Evolutionary conservation across 2,113 vertebrate species (phyloP).

Genomic region (Empidonax alnorum): DNA sequence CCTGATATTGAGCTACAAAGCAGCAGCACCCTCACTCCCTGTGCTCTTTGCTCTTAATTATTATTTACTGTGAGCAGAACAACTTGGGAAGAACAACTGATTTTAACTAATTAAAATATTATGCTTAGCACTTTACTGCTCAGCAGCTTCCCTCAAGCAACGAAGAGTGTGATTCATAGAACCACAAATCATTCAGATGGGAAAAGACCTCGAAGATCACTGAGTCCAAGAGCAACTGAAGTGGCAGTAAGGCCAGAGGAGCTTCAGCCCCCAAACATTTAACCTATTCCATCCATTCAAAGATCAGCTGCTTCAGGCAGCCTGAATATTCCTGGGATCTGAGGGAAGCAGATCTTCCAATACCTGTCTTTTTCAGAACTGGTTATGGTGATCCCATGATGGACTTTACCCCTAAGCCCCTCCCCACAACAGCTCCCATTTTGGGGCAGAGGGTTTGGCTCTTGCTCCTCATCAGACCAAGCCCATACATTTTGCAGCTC

Average conservation of each 20-base stretch:
- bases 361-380: not conserved
- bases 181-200: not conserved
- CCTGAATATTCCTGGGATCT: not conserved
- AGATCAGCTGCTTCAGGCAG: not conserved
- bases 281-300: not conserved
- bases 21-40: not conserved
- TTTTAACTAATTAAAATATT: not conserved
- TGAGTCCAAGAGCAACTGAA: not conserved
- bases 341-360: not conserved
- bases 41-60: not conserved
- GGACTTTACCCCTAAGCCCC: not conserved
- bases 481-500: not conserved
- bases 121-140: not conserved
- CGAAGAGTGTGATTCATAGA: not conserved
- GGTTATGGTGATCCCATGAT: not conserved
- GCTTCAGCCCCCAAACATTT: not conserved
- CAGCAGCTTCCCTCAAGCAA: not conserved
- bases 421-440: not conserved
- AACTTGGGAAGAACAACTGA: not conserved
- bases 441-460: not conserved
- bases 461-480: not conserved
- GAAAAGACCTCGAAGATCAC: not conserved
- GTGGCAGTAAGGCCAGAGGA: not conserved
- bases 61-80: not conserved
- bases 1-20: not conserved